phyloP scores from a whole-genome alignment of 1,140 invertebrate species.

The Lamellibrachia luymesi region DNA sequence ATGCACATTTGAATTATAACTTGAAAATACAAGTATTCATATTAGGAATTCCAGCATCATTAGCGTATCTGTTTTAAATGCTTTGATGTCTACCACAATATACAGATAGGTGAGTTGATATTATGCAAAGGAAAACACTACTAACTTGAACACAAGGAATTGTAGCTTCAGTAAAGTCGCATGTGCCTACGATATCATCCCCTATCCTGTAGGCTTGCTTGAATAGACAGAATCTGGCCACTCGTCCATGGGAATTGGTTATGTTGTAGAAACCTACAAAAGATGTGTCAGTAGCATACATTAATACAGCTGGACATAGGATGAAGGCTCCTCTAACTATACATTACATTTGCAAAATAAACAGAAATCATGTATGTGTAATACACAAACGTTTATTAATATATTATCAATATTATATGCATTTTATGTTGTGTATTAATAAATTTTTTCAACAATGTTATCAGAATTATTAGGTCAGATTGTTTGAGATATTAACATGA shows the following conservation, averaged over 20 bases:
- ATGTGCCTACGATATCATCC: slow-evolving; percentile 93
- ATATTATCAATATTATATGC: too few relatives aligned
- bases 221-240: slow-evolving; percentile 89
- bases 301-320: slow-evolving; percentile 15
- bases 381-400: too few relatives aligned
- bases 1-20: neutral
- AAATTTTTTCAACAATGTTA: too few relatives aligned
- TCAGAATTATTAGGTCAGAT: too few relatives aligned
- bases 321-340: neutral
- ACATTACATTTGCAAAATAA: too few relatives aligned
- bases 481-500: too few relatives aligned
- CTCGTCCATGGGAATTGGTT: slow-evolving; percentile 85
- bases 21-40: neutral
- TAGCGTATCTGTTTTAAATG: neutral
- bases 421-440: too few relatives aligned
- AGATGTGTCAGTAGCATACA: slow-evolving; percentile 17
- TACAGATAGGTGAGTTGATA: neutral
- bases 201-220: slow-evolving; percentile 93
- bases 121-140: neutral
- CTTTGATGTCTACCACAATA: neutral
- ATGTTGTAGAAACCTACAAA: slow-evolving; percentile 88
- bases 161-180: slow-evolving; percentile 87
- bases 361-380: too few relatives aligned
- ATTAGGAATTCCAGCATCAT: neutral
- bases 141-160: slow-evolving; percentile 89